Evolutionary conservation across 1,140 invertebrate genomes (phyloP), one percentile per base, ranked within the genome.

Genomic region (Philopotamus ludificatus): DNA sequence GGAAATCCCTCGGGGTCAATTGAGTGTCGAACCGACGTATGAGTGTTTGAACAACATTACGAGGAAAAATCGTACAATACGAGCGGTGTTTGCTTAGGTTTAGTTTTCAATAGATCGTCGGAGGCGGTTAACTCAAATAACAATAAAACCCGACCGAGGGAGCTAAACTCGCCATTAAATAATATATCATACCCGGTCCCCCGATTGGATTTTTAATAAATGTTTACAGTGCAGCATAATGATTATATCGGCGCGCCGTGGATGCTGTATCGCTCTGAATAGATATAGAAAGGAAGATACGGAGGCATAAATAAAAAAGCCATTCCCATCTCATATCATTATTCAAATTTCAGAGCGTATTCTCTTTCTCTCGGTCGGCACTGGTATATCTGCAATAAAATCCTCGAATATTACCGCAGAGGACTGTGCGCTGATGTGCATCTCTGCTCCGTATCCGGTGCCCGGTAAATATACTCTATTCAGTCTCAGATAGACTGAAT

Each of bases 291-390:
- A 66, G 55, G 64, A 59, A 60, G 64, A 60, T 45, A 53, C 42
- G 50, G 50, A 61, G 42, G 68, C 65, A 67, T 70, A 70, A 70
- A 70, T 70, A 70, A 70, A 70, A 70, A 70, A 70, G 42, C 68
- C 68, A 66, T 70, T 67, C 65, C 68, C 65, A 70, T 70, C 68
- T 70, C 68, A 70, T 70, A 67, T 70, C 68, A 70, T 70, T 70
- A 70, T 70, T 70, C 68, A 70, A 70, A 70, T 70, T 70, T 70
- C 61, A 70, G 61, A 66, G 62, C 62, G 63, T 66, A 64, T 59
- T 65, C 64, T 66, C 25, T 61, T 63, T 66, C 57, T 28, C 55
- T 51, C 55, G 41, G 41, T 26, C 41, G 25, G 53, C 22, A 16
- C 57, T 28, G 28, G 57, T 61, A 44, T 49, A 67, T 66, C 54